Conservation (phyloP, 2,888 invertebrate genomes). For the Ornithoptera alexandrae region DNA sequence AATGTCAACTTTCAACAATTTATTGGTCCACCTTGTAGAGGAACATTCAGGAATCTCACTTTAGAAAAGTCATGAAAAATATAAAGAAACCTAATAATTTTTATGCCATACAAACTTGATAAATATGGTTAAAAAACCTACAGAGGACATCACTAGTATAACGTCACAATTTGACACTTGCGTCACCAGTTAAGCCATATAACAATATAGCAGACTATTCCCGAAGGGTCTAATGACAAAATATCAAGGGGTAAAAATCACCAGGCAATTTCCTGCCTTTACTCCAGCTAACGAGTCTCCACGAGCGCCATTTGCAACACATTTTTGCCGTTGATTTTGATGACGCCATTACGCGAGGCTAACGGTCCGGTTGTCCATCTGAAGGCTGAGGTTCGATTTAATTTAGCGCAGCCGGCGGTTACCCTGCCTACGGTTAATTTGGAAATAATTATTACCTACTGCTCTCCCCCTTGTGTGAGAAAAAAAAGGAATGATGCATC, state of each 20-base stretch:
- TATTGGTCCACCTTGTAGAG: too few species aligned
- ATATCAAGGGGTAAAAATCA: constrained; percentile 31
- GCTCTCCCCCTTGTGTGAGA: constrained; percentile 45
- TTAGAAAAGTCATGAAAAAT: too few species aligned
- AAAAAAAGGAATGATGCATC: constrained; percentile 44
- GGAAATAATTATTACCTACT: constrained; percentile 70
- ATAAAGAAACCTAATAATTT: too few species aligned
- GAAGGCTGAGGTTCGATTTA: constrained; percentile 63
- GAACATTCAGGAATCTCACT: too few species aligned
- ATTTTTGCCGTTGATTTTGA: constrained; percentile 71
- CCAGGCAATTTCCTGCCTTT: constrained; percentile 38
- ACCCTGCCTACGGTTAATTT: constrained; percentile 65
- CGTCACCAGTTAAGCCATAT: constrained; percentile 3
- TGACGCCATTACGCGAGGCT: constrained; percentile 65
- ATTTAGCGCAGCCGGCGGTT: constrained; percentile 69
- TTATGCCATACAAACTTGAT: too few species aligned
- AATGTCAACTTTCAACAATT: too few species aligned
- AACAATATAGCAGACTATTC: constrained; percentile 1
- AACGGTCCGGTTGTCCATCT: constrained; percentile 63
- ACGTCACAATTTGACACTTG: background rate
- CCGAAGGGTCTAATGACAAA: constrained; percentile 30
- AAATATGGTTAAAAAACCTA: too few species aligned
- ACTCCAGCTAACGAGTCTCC: constrained; percentile 41
- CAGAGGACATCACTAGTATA: too few species aligned
- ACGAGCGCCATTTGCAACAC: constrained; percentile 62